Conservation (phyloP, 2,888 invertebrate genomes). For the Physocephala rufipes region DNA sequence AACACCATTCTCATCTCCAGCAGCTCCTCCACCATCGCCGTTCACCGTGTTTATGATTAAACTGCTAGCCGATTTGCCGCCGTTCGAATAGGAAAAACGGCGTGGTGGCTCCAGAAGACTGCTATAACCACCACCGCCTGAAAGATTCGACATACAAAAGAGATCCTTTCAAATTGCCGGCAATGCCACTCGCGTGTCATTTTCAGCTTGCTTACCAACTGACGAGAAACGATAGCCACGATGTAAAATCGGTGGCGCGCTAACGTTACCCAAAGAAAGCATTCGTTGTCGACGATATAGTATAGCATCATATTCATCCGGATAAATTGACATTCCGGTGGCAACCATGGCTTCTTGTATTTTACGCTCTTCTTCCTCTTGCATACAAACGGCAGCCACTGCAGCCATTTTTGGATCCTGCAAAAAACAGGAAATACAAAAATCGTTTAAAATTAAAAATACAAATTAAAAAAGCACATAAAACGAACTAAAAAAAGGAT, state of each 20-base stretch:
- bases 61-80: conserved; percentile 53
- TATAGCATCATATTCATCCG: conserved; percentile 67
- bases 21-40: conserved; percentile 49
- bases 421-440: no score
- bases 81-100: conserved; percentile 68
- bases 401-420: conserved; percentile 82
- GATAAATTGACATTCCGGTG: conserved; percentile 68
- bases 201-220: conserved; percentile 63
- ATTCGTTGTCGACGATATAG: conserved; percentile 68
- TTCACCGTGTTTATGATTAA: conserved; percentile 37
- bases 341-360: conserved; percentile 79
- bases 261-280: conserved; percentile 76
- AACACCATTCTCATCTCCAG: conserved; percentile 67
- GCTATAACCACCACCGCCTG: conserved; percentile 74
- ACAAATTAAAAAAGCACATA: no score
- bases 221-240: conserved; percentile 71
- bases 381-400: conserved; percentile 80
- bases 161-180: no score
- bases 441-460: no score
- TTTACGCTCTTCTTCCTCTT: conserved; percentile 78
- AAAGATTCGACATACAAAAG: conserved; percentile 4
- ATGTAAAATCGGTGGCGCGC: conserved; percentile 68
- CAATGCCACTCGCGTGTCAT: no score
- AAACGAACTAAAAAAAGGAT: no score
- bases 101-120: conserved; percentile 76